Evolutionary conservation across 2,113 vertebrate genomes (phyloP).

Genomic region (Aldabrachelys gigantea): DNA sequence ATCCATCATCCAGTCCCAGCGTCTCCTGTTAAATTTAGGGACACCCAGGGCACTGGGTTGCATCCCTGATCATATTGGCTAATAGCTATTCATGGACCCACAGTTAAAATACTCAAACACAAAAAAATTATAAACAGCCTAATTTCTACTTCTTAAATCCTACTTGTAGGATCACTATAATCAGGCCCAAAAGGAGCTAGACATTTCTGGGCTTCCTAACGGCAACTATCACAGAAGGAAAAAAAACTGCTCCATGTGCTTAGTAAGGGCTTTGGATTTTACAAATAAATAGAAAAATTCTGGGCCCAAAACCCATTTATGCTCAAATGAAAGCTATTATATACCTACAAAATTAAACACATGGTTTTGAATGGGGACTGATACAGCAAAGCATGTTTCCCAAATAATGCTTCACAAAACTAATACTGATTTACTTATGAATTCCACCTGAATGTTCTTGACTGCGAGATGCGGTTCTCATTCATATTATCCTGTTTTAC

Average conservation of each 20-base stretch:
- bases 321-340: slow-evolving; percentile 72
- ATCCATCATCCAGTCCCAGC: no score
- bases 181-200: background rate
- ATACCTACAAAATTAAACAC: slow-evolving; percentile 48
- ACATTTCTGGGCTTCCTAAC: slow-evolving; percentile 19
- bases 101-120: background rate
- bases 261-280: slow-evolving; percentile 17
- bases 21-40: no score
- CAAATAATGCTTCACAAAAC: slow-evolving; percentile 53
- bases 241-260: background rate
- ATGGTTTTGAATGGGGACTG: slow-evolving; percentile 64
- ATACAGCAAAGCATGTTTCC: slow-evolving; percentile 72
- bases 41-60: no score
- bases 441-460: slow-evolving; percentile 56
- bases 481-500: slow-evolving; percentile 57
- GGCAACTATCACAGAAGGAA: background rate
- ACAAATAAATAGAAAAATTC: background rate
- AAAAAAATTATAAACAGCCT: background rate
- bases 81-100: no score
- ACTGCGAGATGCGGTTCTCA: slow-evolving; percentile 56
- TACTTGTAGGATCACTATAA: background rate
- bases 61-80: no score
- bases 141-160: background rate
- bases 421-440: slow-evolving; percentile 57
- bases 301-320: slow-evolving; percentile 41